Base-by-base conservation (phyloP, 2,797 vertebrate species). In the Microhierax caerulescens region DNA sequence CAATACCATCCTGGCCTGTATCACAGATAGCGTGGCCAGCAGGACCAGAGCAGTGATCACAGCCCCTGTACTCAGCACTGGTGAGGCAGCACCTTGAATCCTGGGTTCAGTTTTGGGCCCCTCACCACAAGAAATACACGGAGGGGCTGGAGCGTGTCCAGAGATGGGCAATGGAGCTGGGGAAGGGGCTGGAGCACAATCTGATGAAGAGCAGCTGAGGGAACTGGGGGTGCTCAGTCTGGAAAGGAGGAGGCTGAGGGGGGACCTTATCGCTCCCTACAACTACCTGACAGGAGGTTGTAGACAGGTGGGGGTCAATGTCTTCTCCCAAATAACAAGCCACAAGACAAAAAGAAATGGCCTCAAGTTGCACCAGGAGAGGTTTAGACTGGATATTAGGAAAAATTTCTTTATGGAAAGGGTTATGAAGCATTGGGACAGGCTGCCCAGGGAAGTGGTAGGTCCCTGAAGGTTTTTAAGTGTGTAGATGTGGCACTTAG, bases 101-200 rank as follows among this genome's bases (percentile, higher is more conserved):
- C 18, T 19, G 5, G 8, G 8, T 13, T 6, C 23, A 3, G 11
- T n/a, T 72, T 9, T 22, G 2, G 13, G 27, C 4, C 8, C 8
- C 6, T 91, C 56, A n/a, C 9, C 45, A 8, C 27, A 50, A 16
- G 11, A 68, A 80, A 22, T 22, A 24, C 10, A 34, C 3, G 24
- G n/a, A 54, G 28, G 20, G 14, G 9, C 13, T 69, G 28, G 11
- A 59, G 2, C 0, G 0, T 9, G 36, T 85, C 20, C 61, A 80
- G 6, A 84, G 43, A 51, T 39, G 22, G 2, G 1, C 16, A 53
- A 6, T 0, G 0, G 14, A 41, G 2, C 6, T 56, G 36, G 7
- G 4, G 12, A 70, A 47, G 14, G 6, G 24, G 1, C 28, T 83
- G 5, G 20, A 89, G 25, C 9, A 50, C 28, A 63, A 19, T 32